Conservation (phyloP, 2,888 invertebrate genomes). For the Pammene aurita region DNA sequence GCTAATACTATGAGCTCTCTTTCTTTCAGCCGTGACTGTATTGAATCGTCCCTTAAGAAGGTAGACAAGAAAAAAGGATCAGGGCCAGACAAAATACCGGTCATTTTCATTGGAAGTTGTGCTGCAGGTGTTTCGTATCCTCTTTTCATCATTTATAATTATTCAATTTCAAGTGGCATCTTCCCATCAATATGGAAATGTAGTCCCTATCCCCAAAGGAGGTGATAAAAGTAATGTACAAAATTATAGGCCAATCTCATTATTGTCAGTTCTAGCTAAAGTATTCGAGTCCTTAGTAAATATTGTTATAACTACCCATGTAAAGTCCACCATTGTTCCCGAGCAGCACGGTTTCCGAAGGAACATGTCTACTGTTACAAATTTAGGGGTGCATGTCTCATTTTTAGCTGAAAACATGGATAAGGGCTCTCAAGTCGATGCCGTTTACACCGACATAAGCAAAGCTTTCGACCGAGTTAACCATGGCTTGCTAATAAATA, state of each 20-base stretch:
- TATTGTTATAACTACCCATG: not conserved
- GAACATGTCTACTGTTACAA: not conserved
- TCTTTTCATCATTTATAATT: not conserved
- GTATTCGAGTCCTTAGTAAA: slow-evolving; percentile 1
- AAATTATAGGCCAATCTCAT: not conserved
- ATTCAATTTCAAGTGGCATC: not conserved
- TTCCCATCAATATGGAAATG: slow-evolving; percentile 9
- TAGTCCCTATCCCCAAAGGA: slow-evolving; percentile 1
- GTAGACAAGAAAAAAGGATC: not conserved
- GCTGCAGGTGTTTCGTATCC: slow-evolving; percentile 1
- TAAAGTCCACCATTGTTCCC: not conserved
- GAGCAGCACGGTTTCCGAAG: slow-evolving; percentile 1
- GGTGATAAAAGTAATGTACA: slow-evolving; percentile 3
- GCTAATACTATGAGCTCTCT: not conserved
- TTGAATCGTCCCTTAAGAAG: not conserved
- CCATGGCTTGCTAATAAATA: not conserved
- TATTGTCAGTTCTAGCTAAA: slow-evolving; percentile 1
- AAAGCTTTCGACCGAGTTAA: not conserved
- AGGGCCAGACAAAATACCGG: slow-evolving; percentile 2
- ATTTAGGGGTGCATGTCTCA: not conserved
- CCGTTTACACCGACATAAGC: not conserved
- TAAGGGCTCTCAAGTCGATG: no score
- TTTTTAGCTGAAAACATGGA: no score
- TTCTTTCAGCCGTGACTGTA: not conserved
- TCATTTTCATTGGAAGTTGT: not conserved